Base-by-base conservation (phyloP, 2,113 vertebrate genomes). In the Entelurus aequoreus region DNA sequence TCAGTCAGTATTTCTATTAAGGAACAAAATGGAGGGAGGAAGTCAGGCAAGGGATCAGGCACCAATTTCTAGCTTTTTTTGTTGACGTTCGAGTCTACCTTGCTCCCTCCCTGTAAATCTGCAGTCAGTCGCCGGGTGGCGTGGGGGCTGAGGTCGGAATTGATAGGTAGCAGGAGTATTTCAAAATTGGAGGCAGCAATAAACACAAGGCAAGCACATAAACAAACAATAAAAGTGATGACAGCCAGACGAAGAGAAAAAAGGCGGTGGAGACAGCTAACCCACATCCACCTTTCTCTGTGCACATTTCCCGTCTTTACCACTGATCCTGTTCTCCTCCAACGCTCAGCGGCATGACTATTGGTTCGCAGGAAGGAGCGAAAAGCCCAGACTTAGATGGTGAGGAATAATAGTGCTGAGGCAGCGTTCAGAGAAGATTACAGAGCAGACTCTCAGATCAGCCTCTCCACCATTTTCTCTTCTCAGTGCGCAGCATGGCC, bases 391-490 rank as follows among this genome's bases (percentile, higher is more conserved):
- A 79, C 63, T 74, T 53, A 60, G 67, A 89, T 89, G 75, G 28
- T 16, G 82, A 77, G 61, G 73, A 79, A 85, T 28, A 28, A 28
- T 74, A 88, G 87, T 93, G 92, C 93, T 94, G 93, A 94, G 90
- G 87, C 87, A 90, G 92, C 92, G 91, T 82, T 84, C 86, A 86
- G 78, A 73, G 82, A 74, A 86, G 90, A 91, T 90, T 92, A 91
- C 86, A 85, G 74, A 86, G 87, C 84, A 86, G 87, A 74, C 75
- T 84, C 83, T 86, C 76, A 87, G 91, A 93, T 93, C 91, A 92
- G 91, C 91, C 91, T 88, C 75, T 85, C 84, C 80, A 84, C 72
- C 77, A 88, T 91, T 89, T 92, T 85, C 85, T 86, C 84, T 88
- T 84, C 81, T 66, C 49, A 62, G 68, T 74, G 50, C 67, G 62